These are phyloP conservation scores for Spodoptera littoralis DNA, from an alignment of 2,888 invertebrate species.

Conservation along the genomic window DNA sequence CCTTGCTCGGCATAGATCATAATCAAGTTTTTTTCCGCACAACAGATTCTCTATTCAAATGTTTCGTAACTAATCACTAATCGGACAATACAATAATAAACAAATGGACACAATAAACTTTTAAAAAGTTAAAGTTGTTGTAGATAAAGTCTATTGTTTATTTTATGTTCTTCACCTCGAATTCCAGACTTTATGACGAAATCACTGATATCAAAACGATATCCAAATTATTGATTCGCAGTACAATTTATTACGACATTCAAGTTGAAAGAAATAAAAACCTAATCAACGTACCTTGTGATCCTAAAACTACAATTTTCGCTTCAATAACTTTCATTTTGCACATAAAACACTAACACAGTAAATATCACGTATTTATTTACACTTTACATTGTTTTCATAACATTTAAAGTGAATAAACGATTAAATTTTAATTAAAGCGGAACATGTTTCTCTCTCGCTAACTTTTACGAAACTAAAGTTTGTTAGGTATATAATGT, in stretches of 20 bases:
- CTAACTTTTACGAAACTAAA: slow-evolving; percentile 32
- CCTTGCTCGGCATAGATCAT: too few relatives aligned
- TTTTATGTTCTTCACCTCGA: not conserved
- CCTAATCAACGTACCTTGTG: slow-evolving; percentile 90
- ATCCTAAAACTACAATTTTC: slow-evolving; percentile 95
- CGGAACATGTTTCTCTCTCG: slow-evolving; percentile 19
- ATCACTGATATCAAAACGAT: slow-evolving; percentile 17
- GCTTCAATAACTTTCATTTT: slow-evolving; percentile 94
- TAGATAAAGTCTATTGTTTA: not conserved
- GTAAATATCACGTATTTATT: slow-evolving; percentile 25
- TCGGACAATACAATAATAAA: slow-evolving; percentile 14
- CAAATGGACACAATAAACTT: slow-evolving; percentile 2
- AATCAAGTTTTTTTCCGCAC: too few relatives aligned
- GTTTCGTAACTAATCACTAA: slow-evolving; percentile 3
- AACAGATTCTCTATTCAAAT: too few relatives aligned
- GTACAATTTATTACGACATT: slow-evolving; percentile 45
- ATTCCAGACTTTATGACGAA: slow-evolving; percentile 15
- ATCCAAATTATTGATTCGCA: slow-evolving; percentile 23
- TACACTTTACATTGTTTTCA: slow-evolving; percentile 58
- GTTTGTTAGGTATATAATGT: not conserved
- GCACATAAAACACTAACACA: slow-evolving; percentile 50
- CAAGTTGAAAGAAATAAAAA: slow-evolving; percentile 28
- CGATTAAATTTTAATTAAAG: slow-evolving; percentile 38
- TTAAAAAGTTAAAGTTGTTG: not conserved
- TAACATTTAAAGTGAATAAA: slow-evolving; percentile 33